These are phyloP conservation scores for Myopa tessellatipennis DNA, from an alignment of 2,888 invertebrate species.

Conservation along the genomic window DNA sequence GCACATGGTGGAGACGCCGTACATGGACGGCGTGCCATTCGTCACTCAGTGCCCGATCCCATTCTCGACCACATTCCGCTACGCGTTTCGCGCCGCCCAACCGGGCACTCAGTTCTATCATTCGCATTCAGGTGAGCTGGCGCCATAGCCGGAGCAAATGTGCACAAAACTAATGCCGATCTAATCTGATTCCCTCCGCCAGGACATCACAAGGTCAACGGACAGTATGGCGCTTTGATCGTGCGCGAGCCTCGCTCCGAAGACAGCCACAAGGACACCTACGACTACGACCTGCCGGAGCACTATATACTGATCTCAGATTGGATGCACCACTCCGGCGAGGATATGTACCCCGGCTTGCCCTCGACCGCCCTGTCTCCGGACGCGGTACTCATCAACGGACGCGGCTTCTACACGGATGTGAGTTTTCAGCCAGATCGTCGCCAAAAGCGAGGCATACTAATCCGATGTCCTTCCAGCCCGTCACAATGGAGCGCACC, in stretches of 20 bases:
- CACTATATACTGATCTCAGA: constrained; percentile 81
- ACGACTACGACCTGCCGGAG: constrained; percentile 78
- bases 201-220: constrained; percentile 83
- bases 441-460: background rate
- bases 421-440: constrained; percentile 44
- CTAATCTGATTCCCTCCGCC: constrained; percentile 46
- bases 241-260: constrained; percentile 74
- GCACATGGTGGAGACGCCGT: constrained; percentile 79
- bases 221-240: constrained; percentile 80
- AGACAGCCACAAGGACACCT: constrained; percentile 73
- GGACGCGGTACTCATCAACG: constrained; percentile 59
- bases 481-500: constrained; percentile 18
- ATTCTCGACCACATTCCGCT: constrained; percentile 76
- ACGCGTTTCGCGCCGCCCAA: constrained; percentile 77
- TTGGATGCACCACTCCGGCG: constrained; percentile 78
- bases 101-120: constrained; percentile 86
- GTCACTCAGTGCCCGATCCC: constrained; percentile 85
- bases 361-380: constrained; percentile 53
- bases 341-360: constrained; percentile 57
- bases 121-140: constrained; percentile 71
- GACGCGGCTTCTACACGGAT: constrained; percentile 55
- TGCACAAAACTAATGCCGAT: background rate
- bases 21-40: constrained; percentile 87
- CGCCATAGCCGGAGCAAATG: background rate
- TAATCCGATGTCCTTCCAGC: constrained; percentile 20